Evolutionary conservation across 2,113 vertebrate genomes (phyloP).

Genomic region (Alethe diademata): DNA sequence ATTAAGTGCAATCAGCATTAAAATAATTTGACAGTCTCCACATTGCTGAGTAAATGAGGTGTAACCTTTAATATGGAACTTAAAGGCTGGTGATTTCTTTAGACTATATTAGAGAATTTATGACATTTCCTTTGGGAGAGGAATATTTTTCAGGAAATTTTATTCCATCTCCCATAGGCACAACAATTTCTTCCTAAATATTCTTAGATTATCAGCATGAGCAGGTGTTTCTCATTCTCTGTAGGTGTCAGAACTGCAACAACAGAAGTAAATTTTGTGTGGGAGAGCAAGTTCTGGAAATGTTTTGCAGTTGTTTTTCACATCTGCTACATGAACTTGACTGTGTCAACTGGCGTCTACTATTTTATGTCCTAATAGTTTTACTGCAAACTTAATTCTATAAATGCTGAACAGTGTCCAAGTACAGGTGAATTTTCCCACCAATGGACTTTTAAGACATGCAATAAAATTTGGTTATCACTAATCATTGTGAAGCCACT

Average conservation of each 20-base stretch:
- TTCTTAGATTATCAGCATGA: background rate
- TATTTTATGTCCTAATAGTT: background rate
- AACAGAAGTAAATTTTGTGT: background rate
- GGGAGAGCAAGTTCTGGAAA: background rate
- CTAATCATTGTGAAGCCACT: background rate
- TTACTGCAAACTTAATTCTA: background rate
- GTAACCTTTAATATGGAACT: background rate
- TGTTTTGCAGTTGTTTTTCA: background rate
- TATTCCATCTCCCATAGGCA: background rate
- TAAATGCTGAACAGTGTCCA: background rate
- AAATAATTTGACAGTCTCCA: constrained; percentile 50
- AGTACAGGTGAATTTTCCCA: background rate
- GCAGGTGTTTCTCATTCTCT: background rate
- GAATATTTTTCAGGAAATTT: background rate
- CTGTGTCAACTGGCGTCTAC: background rate
- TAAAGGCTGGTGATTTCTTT: constrained; percentile 22
- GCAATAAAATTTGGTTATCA: background rate
- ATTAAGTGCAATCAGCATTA: constrained; percentile 22
- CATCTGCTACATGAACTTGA: fast-evolving
- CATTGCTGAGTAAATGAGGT: constrained; percentile 26
- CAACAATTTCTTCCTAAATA: background rate
- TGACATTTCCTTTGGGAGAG: constrained; percentile 14
- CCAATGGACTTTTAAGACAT: background rate
- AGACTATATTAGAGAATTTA: constrained; percentile 17
- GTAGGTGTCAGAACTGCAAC: background rate